phyloP scores from a whole-genome alignment of 2,113 vertebrate species.

The Dendropsophus ebraccatus region DNA sequence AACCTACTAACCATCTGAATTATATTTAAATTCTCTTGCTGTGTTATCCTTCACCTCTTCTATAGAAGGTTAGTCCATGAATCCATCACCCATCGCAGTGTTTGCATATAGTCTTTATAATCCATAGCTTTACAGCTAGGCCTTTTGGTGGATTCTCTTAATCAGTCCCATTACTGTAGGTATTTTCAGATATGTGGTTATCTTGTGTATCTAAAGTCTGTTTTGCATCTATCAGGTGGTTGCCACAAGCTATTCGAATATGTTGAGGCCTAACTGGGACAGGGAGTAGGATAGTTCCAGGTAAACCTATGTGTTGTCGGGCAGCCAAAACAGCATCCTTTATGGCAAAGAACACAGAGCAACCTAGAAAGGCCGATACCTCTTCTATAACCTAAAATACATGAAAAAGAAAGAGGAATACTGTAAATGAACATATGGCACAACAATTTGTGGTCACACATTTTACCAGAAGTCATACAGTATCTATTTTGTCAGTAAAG shows the following conservation, averaged over 20 bases:
- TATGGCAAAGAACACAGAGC: slow-evolving; percentile 84
- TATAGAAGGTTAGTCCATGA: slow-evolving; percentile 3
- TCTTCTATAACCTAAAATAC: slow-evolving; percentile 71
- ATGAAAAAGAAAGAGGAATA: neutral
- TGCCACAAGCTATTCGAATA: slow-evolving; percentile 77
- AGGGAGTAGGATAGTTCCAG: slow-evolving; percentile 69
- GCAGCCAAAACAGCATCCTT: slow-evolving; percentile 75
- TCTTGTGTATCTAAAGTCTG: slow-evolving; percentile 6
- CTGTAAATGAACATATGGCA: neutral
- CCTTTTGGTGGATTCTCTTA: neutral
- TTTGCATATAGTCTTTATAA: neutral
- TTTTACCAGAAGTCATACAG: neutral
- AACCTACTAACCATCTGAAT: neutral
- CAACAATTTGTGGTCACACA: neutral
- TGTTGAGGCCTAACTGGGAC: slow-evolving; percentile 79
- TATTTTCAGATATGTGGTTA: neutral
- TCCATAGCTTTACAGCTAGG: neutral
- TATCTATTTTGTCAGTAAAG: neutral
- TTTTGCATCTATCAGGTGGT: slow-evolving; percentile 72
- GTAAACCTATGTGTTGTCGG: slow-evolving; percentile 70
- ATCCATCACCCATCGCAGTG: slow-evolving; percentile 27
- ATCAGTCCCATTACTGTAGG: neutral
- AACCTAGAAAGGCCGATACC: slow-evolving; percentile 77
- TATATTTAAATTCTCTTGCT: neutral
- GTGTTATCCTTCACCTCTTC: neutral